Percentiles rank a stretch among this genome's conserved stretches.
phyloP scores from a whole-genome alignment of 2,113 vertebrate species.

The Phylloscopus trochiloides region DNA sequence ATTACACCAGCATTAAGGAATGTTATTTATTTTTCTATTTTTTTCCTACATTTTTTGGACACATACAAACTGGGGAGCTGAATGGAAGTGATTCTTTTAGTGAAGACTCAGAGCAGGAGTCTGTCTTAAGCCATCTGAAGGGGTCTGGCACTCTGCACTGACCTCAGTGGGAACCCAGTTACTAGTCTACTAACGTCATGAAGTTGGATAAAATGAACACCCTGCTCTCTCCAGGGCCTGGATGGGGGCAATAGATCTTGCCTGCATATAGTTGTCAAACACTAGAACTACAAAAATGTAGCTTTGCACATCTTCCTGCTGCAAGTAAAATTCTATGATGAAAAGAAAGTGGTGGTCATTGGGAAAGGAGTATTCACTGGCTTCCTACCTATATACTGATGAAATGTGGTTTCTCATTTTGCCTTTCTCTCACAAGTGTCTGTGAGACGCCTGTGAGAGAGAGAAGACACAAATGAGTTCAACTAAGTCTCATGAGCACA shows the following conservation, averaged over 20 bases:
- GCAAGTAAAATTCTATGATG: neutral
- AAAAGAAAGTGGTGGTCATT: neutral
- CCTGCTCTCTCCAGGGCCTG: neutral
- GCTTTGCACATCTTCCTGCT: neutral
- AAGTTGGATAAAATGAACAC: neutral
- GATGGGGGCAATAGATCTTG: neutral
- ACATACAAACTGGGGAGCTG: neutral
- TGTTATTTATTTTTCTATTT: neutral
- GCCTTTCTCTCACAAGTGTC: neutral
- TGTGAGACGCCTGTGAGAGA: neutral
- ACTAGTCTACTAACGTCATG: neutral
- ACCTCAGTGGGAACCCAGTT: neutral
- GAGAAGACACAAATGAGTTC: neutral
- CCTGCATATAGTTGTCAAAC: neutral
- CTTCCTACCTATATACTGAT: neutral
- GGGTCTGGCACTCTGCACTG: neutral
- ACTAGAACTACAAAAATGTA: neutral
- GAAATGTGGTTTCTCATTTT: neutral
- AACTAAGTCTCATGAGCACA: neutral
- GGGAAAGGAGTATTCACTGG: neutral
- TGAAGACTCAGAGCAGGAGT: neutral
- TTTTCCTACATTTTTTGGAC: neutral
- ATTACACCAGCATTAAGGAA: neutral
- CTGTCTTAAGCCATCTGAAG: neutral
- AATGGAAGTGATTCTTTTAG: neutral